Base-by-base conservation (phyloP, 2,888 invertebrate species). In the Terebella lapidaria region DNA sequence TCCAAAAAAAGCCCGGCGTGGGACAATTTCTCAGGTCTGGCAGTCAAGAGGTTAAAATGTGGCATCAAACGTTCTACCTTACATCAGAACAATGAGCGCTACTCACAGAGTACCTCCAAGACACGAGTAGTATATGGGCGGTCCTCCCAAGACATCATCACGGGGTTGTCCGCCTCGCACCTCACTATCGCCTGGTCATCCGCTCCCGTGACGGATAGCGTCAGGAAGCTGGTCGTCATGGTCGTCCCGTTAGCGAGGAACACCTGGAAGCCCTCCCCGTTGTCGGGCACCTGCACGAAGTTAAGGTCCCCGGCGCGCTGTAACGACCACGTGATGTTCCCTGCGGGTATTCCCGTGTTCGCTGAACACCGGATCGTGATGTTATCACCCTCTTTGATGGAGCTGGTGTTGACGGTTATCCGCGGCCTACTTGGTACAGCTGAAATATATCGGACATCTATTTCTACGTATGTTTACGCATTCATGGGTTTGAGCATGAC, bases 261-360 rank as follows among this genome's bases (percentile, higher is more conserved):
- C 24, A 18, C 25, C 5, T 26, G 22, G 22, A 26, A 3, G 27
- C 25, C 35, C 20, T 45, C 24, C 46, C n/a, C 24, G 3, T 22
- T 10, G 15, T 29, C 54, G n/a, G 57, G 57, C 2, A 57, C 4
- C 15, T 54, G 49, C 20, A 26, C 46, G 26, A 54, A 61, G 20
- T 54, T 26, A 2, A 10, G 3, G 26, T 57, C 54, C 4, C 30
- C 54, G 2, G n/a, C 3, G 24, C 47, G 30, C 30, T 28, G 42
- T 20, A 18, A 35, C 18, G 61, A 28, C 61, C 61, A 61, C 20
- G 28, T 47, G 26, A 61, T 18, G 18, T n/a, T 54, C 1, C 54
- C 61, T 18, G 54, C 61, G 3, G 61, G 61, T 52, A 49, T 54
- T 25, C 61, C 61, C 22, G 54, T 55, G 24, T 61, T 61, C 47